Percentiles rank a stretch among this genome's conserved stretches.
Evolutionary conservation across 2,888 invertebrate genomes (phyloP).

Genomic region (Escarpia spicata): DNA sequence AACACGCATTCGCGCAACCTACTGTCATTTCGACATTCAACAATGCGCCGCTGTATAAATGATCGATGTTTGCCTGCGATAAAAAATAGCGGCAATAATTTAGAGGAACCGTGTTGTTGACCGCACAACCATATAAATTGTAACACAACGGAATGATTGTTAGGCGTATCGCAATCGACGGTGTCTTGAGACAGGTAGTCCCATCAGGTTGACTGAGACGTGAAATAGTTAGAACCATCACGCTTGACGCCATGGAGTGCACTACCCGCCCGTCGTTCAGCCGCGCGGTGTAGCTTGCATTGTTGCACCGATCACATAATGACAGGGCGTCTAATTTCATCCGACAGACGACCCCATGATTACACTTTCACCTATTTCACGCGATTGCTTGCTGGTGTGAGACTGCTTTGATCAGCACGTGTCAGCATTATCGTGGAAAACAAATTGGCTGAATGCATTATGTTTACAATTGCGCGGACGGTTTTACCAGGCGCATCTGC

Average conservation of each 20-base stretch:
- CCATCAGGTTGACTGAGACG: not conserved
- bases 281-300: not conserved
- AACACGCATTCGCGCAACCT: not conserved
- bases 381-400: not conserved
- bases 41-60: not conserved
- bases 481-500: not conserved
- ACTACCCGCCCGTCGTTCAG: not conserved
- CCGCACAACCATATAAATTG: not conserved
- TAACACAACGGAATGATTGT: not conserved
- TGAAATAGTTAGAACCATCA: not conserved
- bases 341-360: not conserved
- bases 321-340: not conserved
- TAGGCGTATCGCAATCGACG: not conserved
- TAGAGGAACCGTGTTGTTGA: not conserved
- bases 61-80: not conserved
- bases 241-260: not conserved
- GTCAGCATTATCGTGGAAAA: not conserved
- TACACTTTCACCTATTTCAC: not conserved
- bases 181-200: too few species aligned
- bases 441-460: too few species aligned
- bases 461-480: not conserved
- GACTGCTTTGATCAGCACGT: not conserved
- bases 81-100: not conserved
- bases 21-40: not conserved
- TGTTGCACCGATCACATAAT: not conserved